Base-by-base conservation (phyloP, 1,140 invertebrate genomes). In the Mya arenaria region DNA sequence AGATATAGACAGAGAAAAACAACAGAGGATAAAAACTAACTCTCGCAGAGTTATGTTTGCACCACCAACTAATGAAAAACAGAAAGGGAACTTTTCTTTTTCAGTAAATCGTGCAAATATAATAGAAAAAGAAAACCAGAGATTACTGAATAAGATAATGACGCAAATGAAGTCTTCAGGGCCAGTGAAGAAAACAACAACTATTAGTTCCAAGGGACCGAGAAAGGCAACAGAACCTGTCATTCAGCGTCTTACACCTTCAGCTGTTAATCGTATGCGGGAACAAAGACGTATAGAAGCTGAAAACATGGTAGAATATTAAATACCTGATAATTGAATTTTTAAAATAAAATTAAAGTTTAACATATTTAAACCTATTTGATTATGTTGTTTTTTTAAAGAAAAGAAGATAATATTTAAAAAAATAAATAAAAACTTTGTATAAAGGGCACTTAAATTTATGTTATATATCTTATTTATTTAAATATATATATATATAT, bases 241-340 rank as follows among this genome's bases (percentile, higher is more conserved):
- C 30, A 68, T 84, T 25, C 73, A 87, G 41, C 86, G 84, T 71
- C 25, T 91, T 17, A 90, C 90, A 44, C 82, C 90, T 10, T 87
- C 93, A 60, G 90, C 93, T 23, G 86, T 93, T 17, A 93, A 93
- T 63, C 87, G 93, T 75, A 86, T 89, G 48, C 84, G 90, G 78
- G 89, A 93, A 69, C 93, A 93, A 68, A 86, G 90, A 30, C 89
- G 91, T 82, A 93, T 94, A 82, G 92, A 93, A 85, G 74, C 80
- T 52, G 93, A 94, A 86, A 94, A 94, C 85, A 85, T 93, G 92
- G 93, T 93, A 86, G 89, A 52, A 1, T 48, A 48, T 48, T n/a
- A n/a, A n/a, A n/a, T n/a, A n/a, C n/a, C n/a, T n/a, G n/a, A n/a
- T n/a, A n/a, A n/a, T n/a, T n/a, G n/a, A n/a, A n/a, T n/a, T n/a